These are phyloP conservation scores for Lordiphosa fenestrarum DNA, from an alignment of 2,888 invertebrate species.

Conservation along the genomic window DNA sequence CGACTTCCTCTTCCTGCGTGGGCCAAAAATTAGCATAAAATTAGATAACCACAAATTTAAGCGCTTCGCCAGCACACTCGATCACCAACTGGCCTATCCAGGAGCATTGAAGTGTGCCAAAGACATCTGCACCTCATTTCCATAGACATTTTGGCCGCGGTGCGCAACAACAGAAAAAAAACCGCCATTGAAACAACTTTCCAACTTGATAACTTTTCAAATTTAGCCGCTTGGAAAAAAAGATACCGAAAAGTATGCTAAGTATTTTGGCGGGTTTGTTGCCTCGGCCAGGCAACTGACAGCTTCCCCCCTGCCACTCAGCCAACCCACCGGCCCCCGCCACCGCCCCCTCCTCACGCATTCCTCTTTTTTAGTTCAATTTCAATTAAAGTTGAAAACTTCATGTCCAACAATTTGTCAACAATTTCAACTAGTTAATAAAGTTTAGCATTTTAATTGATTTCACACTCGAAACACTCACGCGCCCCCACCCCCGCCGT, in stretches of 20 bases:
- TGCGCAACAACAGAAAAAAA: conserved; percentile 18
- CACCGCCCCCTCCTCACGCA: no score
- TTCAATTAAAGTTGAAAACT: conserved; percentile 31
- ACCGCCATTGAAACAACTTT: conserved; percentile 60
- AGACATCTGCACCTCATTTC: conserved; percentile 26
- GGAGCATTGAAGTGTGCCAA: not conserved
- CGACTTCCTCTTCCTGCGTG: no score
- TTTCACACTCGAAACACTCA: not conserved
- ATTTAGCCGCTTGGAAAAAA: conserved; percentile 30
- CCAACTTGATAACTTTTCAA: conserved; percentile 38
- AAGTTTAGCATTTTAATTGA: conserved; percentile 7
- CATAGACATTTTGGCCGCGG: conserved; percentile 34
- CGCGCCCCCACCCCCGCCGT: no score
- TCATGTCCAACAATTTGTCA: not conserved
- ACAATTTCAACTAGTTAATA: conserved; percentile 3
- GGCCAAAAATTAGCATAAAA: no score
- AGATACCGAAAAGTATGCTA: conserved; percentile 26
- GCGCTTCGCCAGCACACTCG: no score
- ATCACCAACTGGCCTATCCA: not conserved
- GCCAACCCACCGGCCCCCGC: no score
- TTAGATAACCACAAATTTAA: no score
- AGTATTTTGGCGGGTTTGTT: conserved; percentile 17
- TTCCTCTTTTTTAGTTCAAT: conserved; percentile 10
- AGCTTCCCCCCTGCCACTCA: not conserved
- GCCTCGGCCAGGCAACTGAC: no score